Percentiles rank a stretch among this genome's conserved stretches.
These are phyloP conservation scores for Amblyopsis hoosieri DNA, from an alignment of 2,797 vertebrate genomes.

Conservation along the genomic window DNA sequence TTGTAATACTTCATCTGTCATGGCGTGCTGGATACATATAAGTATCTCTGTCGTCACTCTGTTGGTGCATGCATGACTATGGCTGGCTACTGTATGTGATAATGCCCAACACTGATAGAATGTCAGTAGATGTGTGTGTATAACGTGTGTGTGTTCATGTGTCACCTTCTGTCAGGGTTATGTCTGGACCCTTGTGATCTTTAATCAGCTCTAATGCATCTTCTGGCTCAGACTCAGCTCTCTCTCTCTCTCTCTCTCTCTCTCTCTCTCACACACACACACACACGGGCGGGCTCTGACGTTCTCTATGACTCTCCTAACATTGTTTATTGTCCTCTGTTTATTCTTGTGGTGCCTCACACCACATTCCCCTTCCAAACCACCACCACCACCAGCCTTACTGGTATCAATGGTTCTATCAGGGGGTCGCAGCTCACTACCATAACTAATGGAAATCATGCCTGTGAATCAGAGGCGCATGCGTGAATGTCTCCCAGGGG, in stretches of 20 bases:
- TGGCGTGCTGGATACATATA: too few species aligned
- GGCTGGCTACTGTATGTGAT: not conserved
- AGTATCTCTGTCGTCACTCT: too few species aligned
- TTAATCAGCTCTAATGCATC: conserved; percentile 83
- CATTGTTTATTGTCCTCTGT: conserved; percentile 55
- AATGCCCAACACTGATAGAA: too few species aligned
- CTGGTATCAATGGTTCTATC: too few species aligned
- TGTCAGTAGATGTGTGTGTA: conserved; percentile 2
- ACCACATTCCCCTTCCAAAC: not conserved
- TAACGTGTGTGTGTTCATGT: conserved; percentile 11
- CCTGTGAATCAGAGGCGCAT: not conserved
- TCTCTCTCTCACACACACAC: conserved; percentile 9
- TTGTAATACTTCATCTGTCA: too few species aligned
- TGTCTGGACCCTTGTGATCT: conserved; percentile 66
- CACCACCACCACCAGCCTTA: not conserved
- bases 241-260: not conserved
- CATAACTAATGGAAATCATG: too few species aligned
- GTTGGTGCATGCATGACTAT: not conserved
- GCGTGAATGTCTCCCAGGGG: conserved; percentile 43
- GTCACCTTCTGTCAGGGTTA: conserved; percentile 77
- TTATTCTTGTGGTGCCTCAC: conserved; percentile 27
- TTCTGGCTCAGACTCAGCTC: conserved; percentile 73
- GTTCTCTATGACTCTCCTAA: conserved; percentile 34
- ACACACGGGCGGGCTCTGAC: conserved; percentile 39
- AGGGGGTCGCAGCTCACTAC: too few species aligned